Evolutionary conservation across 2,888 invertebrate genomes (phyloP).

Genomic region (Tachina fera): DNA sequence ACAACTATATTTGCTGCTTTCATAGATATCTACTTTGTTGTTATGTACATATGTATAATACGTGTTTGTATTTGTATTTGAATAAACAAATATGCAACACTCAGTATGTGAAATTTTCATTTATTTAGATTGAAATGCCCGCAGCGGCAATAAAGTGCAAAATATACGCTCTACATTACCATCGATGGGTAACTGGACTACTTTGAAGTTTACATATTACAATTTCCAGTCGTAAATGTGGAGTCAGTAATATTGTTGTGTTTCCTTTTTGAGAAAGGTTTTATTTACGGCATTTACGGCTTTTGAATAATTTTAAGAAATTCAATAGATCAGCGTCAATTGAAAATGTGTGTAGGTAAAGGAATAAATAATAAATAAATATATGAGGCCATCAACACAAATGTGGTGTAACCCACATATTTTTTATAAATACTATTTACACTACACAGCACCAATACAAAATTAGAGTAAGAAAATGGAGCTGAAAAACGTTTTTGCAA

Average conservation of each 20-base stretch:
- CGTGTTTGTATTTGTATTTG: neutral
- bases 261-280: slow-evolving; percentile 2
- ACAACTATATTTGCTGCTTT: neutral
- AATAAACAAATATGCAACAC: slow-evolving; percentile 53
- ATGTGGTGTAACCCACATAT: no score
- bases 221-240: neutral
- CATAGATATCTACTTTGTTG: neutral
- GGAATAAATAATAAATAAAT: no score
- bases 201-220: slow-evolving; percentile 3
- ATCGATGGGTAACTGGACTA: slow-evolving; percentile 42
- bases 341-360: no score
- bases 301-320: no score
- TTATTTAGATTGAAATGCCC: slow-evolving; percentile 71
- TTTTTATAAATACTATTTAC: no score
- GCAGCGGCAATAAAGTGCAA: slow-evolving; percentile 69
- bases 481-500: no score
- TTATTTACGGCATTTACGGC: neutral
- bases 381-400: no score
- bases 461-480: no score
- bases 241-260: neutral
- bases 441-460: no score
- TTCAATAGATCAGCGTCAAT: no score
- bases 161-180: slow-evolving; percentile 62
- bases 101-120: slow-evolving; percentile 69
- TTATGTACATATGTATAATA: neutral